Evolutionary conservation across 1,140 invertebrate genomes (phyloP), one percentile per base, ranked within the genome.

Genomic region (Drosophila busckii): DNA sequence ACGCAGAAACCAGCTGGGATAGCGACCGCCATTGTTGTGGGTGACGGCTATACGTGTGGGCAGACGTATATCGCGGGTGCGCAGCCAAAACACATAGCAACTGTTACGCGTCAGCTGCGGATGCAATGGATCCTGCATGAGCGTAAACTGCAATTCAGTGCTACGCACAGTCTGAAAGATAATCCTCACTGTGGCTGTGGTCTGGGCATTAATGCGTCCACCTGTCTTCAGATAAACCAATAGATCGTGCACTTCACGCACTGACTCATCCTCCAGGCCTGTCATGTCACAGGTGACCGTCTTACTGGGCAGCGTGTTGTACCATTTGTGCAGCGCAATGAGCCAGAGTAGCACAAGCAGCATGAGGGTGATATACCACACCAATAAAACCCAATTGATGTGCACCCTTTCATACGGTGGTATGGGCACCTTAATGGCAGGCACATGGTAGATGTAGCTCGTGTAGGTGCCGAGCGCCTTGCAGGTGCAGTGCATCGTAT

Each of bases 11-110:
- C 71, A 76, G 10, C 26, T 63, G 1, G 71, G 71, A 55, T 50
- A 70, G 0, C 71, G 41, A 9, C 71, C 71, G 1, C n/a, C 16
- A 10, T 52, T 67, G 26, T 70, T 29, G 29, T 78, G 71, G 7
- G 37, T 22, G 3, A 76, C 10, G 0, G 54, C 32, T 2, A 76
- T 7, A 0, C 34, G 38, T 0, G 62, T 66, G 0, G 71, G 71
- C 13, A 76, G 16, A 2, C 71, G 66, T 9, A 76, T 63, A 4
- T 70, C 52, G 0, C 66, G 48, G 0, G 71, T 48, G 1, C 56
- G 52, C 8, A 76, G 25, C 56, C 52, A 70, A 4, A 76, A 8
- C 2, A 42, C 28, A 0, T 67, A 19, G 0, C 56, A 67, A 10
- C 56, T 52, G 8, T 76, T 78, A 0, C 16, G 9, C 1, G 5